Base-by-base conservation (phyloP, 1,140 invertebrate genomes). In the Diorhabda carinulata region DNA sequence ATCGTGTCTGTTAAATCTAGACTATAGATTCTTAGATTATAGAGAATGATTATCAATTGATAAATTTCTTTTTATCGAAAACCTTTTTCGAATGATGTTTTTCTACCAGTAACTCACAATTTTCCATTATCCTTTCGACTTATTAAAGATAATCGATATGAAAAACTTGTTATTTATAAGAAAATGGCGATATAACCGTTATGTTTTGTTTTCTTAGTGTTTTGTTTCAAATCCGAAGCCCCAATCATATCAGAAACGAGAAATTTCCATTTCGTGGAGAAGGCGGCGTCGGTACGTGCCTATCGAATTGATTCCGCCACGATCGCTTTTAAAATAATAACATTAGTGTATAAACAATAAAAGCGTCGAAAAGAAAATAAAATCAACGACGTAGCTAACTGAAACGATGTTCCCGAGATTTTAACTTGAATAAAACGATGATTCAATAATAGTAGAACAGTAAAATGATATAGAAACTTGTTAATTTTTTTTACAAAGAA, bases 311-410 rank as follows among this genome's bases (percentile, higher is more conserved):
- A 59, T 64, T 64, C 66, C 74, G 73, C 67, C 72, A 52, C 47
- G 74, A 78, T 77, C 70, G 72, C 57, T 68, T 76, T 74, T 74
- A 80, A 80, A 79, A 79, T 80, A 80, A 80, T 80, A 77, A 78
- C 74, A 80, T 79, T 78, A 79, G 74, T 70, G 74, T 76, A 72
- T 68, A 78, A 80, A 80, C 77, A 80, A 80, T 77, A 79, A 77
- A 75, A 74, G 71, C 73, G 69, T 64, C 66, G 66, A 73, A 73
- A 71, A 74, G 70, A 77, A 78, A 78, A 76, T 72, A 75, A 76
- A 75, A 65, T 71, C 43, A 56, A n/a, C 6, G 2, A 7, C 52
- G 52, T 56, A 56, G n/a, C n/a, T 7, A 56, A 56, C n/a, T 56
- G n/a, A 56, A n/a, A 7, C n/a, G 52, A 56, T 56, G 52, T 2